Conservation (phyloP, 2,113 vertebrate genomes). For the Carlito syrichta region DNA sequence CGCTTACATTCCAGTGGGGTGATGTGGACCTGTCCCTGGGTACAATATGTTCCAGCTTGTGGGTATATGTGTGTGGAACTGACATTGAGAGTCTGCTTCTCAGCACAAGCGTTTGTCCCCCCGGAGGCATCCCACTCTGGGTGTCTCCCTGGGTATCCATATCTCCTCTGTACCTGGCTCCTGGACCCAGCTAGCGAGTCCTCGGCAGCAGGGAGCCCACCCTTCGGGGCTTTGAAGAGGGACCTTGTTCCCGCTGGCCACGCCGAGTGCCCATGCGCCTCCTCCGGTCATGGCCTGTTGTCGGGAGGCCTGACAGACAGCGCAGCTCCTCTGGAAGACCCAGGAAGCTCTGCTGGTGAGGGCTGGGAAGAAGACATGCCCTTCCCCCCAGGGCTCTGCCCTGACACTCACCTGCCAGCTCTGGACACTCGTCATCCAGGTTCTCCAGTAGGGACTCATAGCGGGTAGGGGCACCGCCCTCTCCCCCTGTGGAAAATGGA, state of each 20-base stretch:
- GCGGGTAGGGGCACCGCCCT: constrained; percentile 16
- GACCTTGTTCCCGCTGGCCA: constrained; percentile 4
- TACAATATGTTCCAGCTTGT: neutral
- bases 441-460: constrained; percentile 75
- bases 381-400: neutral
- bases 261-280: neutral
- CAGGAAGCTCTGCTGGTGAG: neutral
- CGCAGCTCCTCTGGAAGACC: constrained; percentile 45
- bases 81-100: neutral
- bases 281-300: neutral
- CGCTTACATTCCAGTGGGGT: rapidly evolving
- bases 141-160: neutral
- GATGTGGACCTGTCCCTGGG: neutral
- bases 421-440: constrained; percentile 49
- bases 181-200: neutral
- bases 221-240: neutral
- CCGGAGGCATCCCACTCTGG: neutral
- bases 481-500: constrained; percentile 51
- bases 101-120: neutral
- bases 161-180: neutral
- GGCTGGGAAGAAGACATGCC: neutral
- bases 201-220: neutral
- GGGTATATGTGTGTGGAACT: neutral
- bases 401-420: constrained; percentile 60
- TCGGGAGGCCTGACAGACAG: neutral